Evolutionary conservation across 2,888 invertebrate species (phyloP).

Genomic region (Acleris cristana): DNA sequence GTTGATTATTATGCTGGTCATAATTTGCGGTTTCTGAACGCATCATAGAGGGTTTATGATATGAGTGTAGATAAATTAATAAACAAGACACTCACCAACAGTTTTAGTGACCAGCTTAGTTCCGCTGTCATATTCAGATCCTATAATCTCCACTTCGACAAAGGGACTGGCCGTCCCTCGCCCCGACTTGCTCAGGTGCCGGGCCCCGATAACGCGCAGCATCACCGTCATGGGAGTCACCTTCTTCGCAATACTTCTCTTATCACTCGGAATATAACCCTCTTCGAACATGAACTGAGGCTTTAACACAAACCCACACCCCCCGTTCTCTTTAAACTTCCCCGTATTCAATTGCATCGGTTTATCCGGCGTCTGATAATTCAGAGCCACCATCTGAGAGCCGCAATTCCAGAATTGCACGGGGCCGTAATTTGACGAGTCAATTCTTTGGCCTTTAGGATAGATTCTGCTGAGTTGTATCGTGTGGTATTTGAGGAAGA

Average conservation of each 20-base stretch:
- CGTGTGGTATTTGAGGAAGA: slow-evolving; percentile 91
- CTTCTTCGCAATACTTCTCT: slow-evolving; percentile 77
- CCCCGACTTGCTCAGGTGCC: slow-evolving; percentile 93
- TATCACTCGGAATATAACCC: slow-evolving; percentile 90
- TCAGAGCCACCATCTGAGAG: slow-evolving; percentile 98
- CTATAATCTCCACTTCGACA: slow-evolving; percentile 95
- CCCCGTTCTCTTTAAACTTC: slow-evolving; percentile 95
- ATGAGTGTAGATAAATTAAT: too few species aligned
- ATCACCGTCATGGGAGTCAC: slow-evolving; percentile 82
- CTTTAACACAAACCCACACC: slow-evolving; percentile 95
- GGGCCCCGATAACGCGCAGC: slow-evolving; percentile 93
- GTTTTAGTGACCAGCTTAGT: slow-evolving; percentile 93
- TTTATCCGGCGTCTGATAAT: slow-evolving; percentile 98
- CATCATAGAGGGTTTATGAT: too few species aligned
- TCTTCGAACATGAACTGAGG: slow-evolving; percentile 94
- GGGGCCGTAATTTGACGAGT: slow-evolving; percentile 98
- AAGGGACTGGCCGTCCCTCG: slow-evolving; percentile 94
- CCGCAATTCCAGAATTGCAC: slow-evolving; percentile 97
- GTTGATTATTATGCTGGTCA: too few species aligned
- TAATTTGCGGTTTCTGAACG: too few species aligned
- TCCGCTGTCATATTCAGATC: slow-evolving; percentile 94
- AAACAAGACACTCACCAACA: slow-evolving; percentile 85
- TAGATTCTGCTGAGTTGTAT: slow-evolving; percentile 97
- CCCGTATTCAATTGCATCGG: slow-evolving; percentile 98
- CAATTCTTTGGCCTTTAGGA: slow-evolving; percentile 96